Evolutionary conservation across 2,888 invertebrate species (phyloP), one percentile per base, ranked within the genome.

Genomic region (Zaprionus lineosus): DNA sequence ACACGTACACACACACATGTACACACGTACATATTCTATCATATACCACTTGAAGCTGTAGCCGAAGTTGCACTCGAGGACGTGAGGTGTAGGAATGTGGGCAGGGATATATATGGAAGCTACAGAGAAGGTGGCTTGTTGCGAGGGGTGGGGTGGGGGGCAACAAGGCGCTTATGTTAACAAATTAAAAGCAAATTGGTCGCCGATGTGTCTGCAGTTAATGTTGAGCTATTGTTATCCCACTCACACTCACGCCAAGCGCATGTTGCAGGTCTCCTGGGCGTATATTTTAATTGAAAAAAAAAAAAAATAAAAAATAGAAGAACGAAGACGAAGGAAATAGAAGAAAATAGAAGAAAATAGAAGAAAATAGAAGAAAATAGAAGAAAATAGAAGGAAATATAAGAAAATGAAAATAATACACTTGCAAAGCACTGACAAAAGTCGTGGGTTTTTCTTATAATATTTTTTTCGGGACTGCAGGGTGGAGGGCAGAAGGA

Each of bases 101-200:
- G 55, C 33, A 48, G 55, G 28, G 44, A 33, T 16, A 47, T 19
- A 9, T 47, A 29, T 24, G 24, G 21, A 14, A 43, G 31, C 9
- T 36, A 12, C 31, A 15, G 24, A 19, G 33, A 12, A 40, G 21
- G 28, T 12, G 12, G 39, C 31, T n/a, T n/a, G n/a, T n/a, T n/a
- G n/a, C 46, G 18, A 9, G 29, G 31, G 16, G 12, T 5, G 15
- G 16, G 26, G 9, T 9, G 12, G 8, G 15, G 16, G 26, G 14
- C n/a, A 58, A 7, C 8, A 39, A 86, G 85, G 87, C 86, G 88
- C 86, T 88, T 88, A 88, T 88, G 87, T 86, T 86, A 86, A 84
- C 87, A 88, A 88, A 88, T 88, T 88, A 86, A 86, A 82, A 86
- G 86, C 85, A 88, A 88, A 86, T 88, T 82, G 86, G 81, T 73